Conservation (phyloP, 2,797 vertebrate species). For the Ficedula albicollis region DNA sequence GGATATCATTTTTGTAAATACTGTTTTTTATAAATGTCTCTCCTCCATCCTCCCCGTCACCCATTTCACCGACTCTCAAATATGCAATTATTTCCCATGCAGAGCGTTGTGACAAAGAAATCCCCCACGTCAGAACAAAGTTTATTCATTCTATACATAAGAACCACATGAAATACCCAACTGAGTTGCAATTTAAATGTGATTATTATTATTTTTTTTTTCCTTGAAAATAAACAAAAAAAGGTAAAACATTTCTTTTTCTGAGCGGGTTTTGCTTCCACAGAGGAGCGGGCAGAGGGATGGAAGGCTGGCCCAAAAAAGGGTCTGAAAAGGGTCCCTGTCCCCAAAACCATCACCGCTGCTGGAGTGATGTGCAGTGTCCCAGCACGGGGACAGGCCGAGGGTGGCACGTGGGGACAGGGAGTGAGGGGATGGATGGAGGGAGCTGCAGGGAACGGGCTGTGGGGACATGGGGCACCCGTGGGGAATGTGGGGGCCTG, state of each 20-base stretch:
- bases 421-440: rapidly evolving
- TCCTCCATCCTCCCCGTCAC: constrained; percentile 50
- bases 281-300: rapidly evolving
- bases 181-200: constrained; percentile 78
- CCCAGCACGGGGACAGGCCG: rapidly evolving
- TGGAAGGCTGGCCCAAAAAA: not conserved
- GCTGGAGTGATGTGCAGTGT: not conserved
- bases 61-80: constrained; percentile 80
- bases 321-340: not conserved
- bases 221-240: constrained; percentile 87
- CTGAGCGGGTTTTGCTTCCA: not conserved
- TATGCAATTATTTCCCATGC: constrained; percentile 90
- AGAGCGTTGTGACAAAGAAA: constrained; percentile 52
- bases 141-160: constrained; percentile 80
- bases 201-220: constrained; percentile 67
- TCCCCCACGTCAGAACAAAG: constrained; percentile 80
- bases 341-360: rapidly evolving
- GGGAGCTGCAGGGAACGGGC: not conserved
- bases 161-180: constrained; percentile 81
- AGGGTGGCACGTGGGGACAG: not conserved
- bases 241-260: constrained; percentile 28
- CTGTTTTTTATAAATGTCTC: constrained; percentile 77
- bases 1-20: constrained; percentile 77
- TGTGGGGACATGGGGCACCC: too few relatives aligned
- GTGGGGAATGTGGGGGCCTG: too few relatives aligned